Conservation (phyloP, 2,113 vertebrate species). For the Lontra canadensis region DNA sequence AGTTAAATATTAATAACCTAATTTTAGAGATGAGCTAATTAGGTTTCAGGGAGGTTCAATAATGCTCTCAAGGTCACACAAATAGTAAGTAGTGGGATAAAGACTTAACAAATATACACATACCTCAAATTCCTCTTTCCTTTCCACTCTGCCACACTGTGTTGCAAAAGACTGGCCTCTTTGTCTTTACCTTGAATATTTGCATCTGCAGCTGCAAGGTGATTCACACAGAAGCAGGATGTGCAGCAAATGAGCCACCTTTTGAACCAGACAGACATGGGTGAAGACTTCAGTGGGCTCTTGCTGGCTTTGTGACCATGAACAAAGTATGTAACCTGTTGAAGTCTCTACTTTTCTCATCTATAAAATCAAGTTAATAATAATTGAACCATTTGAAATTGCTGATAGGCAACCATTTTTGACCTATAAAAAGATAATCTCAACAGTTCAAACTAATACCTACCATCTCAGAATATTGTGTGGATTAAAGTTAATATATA, state of each 20-base stretch:
- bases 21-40: slow-evolving; percentile 1
- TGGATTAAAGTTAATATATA: background rate
- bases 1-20: slow-evolving; percentile 50
- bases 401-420: background rate
- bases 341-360: background rate
- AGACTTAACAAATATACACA: background rate
- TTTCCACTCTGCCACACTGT: background rate
- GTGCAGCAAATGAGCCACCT: background rate
- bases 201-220: background rate
- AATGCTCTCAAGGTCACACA: slow-evolving; percentile 11
- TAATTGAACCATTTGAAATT: background rate
- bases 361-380: background rate
- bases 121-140: background rate
- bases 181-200: background rate
- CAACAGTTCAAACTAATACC: background rate
- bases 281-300: background rate
- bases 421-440: background rate
- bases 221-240: background rate
- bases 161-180: background rate
- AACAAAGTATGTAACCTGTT: background rate
- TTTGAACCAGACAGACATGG: background rate
- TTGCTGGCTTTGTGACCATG: background rate
- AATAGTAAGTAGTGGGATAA: background rate
- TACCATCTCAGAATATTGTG: background rate
- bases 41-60: background rate